phyloP scores from a whole-genome alignment of 2,797 vertebrate species.

The Cygnus olor region DNA sequence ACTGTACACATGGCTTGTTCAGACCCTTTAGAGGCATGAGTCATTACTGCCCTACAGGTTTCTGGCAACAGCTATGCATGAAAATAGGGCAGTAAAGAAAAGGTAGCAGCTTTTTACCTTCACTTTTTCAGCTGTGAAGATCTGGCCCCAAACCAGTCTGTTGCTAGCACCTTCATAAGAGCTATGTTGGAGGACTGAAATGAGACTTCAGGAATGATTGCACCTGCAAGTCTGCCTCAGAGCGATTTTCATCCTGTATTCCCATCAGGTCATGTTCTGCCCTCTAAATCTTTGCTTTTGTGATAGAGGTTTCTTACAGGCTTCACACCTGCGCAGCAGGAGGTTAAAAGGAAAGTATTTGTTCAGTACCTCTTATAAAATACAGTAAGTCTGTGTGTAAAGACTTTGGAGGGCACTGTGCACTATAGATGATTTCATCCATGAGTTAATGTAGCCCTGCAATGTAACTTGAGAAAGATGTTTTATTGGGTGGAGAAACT shows the following conservation, averaged over 20 bases:
- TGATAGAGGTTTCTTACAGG: neutral
- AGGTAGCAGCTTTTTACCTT: neutral
- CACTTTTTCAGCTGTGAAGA: neutral
- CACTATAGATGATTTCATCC: neutral
- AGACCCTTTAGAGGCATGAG: neutral
- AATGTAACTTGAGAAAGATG: neutral
- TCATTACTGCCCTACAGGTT: neutral
- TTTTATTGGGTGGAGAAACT: neutral
- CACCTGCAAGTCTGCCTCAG: neutral
- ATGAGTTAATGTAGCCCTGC: neutral
- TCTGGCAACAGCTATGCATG: neutral
- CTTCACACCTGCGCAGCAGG: neutral
- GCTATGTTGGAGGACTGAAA: neutral
- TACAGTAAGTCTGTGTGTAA: neutral
- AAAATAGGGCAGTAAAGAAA: neutral
- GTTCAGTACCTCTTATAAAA: fast-evolving
- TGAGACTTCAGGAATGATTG: neutral
- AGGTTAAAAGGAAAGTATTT: neutral
- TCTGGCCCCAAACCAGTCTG: neutral
- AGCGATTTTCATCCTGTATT: neutral
- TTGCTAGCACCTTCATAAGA: neutral
- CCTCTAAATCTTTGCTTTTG: neutral
- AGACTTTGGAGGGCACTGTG: neutral
- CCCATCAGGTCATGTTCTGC: neutral
- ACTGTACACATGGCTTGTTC: neutral